phyloP scores from a whole-genome alignment of 2,797 vertebrate genomes.

The Pseudotriccus pelzelni region DNA sequence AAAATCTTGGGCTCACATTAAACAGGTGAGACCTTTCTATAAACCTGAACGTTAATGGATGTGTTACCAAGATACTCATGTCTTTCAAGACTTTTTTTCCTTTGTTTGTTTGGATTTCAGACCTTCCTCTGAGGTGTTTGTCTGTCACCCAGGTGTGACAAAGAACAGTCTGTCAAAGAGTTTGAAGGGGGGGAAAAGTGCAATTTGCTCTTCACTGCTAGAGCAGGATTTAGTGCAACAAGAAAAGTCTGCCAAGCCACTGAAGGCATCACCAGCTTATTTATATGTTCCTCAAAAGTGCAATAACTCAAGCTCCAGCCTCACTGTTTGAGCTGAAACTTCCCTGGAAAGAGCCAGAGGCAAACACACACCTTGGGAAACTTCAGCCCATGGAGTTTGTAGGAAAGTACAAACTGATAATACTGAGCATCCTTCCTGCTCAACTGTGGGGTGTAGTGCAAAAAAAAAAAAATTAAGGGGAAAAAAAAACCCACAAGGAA shows the following conservation, averaged over 20 bases:
- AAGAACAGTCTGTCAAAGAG: neutral
- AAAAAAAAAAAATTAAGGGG: neutral
- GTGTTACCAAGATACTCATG: accelerated
- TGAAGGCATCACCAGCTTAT: neutral
- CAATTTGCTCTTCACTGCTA: neutral
- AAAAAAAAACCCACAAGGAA: neutral
- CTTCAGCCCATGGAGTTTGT: neutral
- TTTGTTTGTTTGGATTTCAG: neutral
- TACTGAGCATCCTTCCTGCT: neutral
- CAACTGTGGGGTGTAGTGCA: accelerated
- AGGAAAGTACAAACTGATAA: neutral
- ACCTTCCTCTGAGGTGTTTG: neutral
- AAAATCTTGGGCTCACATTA: neutral
- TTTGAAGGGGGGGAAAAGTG: accelerated
- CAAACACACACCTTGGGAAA: neutral
- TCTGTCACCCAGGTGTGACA: neutral
- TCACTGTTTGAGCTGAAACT: neutral
- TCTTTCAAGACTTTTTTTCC: neutral
- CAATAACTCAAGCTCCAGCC: neutral
- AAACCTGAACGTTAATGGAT: neutral
- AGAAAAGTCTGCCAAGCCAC: neutral
- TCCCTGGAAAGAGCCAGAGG: neutral
- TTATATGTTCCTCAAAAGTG: neutral
- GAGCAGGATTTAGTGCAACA: constrained; percentile 12
- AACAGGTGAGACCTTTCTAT: neutral